phyloP scores from a whole-genome alignment of 2,797 vertebrate species.

The Takifugu rubripes region DNA sequence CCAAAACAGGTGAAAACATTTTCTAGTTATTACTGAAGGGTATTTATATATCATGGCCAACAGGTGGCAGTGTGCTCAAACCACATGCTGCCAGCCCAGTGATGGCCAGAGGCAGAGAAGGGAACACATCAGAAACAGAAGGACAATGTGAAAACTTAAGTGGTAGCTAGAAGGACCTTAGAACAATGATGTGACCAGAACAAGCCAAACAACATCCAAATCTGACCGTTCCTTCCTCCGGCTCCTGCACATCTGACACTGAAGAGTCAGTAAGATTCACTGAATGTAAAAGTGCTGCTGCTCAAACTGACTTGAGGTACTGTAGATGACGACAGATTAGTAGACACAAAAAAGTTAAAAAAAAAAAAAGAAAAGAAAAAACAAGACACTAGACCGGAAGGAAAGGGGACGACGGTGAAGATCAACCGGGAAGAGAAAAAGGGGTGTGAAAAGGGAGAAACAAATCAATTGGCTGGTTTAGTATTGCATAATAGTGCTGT shows the following conservation, averaged over 20 bases:
- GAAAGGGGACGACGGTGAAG: conserved; percentile 26
- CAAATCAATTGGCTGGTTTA: conserved; percentile 95
- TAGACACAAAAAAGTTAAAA: conserved; percentile 25
- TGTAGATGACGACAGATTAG: conserved; percentile 55
- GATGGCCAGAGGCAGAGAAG: conserved; percentile 50
- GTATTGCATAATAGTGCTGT: conserved; percentile 99
- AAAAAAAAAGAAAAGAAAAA: conserved; percentile 22
- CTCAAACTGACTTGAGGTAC: conserved; percentile 73
- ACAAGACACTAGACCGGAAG: conserved; percentile 40
- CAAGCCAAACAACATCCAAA: conserved; percentile 25
- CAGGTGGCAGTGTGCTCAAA: conserved; percentile 76
- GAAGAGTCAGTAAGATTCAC: conserved; percentile 42
- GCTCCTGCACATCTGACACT: conserved; percentile 27
- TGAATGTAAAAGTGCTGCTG: conserved; percentile 71
- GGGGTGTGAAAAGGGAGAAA: conserved; percentile 45
- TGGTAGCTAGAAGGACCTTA: conserved; percentile 41
- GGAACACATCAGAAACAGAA: conserved; percentile 28
- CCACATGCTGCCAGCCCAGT: conserved; percentile 41
- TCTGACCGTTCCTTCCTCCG: conserved; percentile 21
- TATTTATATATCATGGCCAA: conserved; percentile 59
- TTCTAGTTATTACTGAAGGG: conserved; percentile 36
- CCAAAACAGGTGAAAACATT: conserved; percentile 31
- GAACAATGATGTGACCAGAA: conserved; percentile 22
- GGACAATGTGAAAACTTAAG: conserved; percentile 51
- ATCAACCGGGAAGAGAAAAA: conserved; percentile 31